These are phyloP conservation scores for Caenorhabditis afra DNA, from an alignment of 2,888 invertebrate genomes.

Conservation along the genomic window DNA sequence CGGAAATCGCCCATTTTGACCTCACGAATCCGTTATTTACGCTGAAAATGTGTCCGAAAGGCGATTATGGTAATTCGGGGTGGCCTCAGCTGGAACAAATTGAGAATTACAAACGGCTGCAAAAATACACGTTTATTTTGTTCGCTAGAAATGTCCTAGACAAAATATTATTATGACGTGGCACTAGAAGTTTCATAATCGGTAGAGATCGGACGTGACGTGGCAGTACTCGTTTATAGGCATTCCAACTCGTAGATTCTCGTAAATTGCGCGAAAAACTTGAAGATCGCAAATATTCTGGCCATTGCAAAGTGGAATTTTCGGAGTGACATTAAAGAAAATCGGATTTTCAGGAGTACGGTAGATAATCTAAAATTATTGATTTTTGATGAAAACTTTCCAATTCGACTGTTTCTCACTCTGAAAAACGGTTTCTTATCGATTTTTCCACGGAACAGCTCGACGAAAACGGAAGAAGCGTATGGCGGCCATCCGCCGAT, in stretches of 20 bases:
- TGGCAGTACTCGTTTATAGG: constrained; percentile 36
- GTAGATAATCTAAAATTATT: constrained; percentile 27
- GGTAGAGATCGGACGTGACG: constrained; percentile 20
- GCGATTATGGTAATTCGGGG: constrained; percentile 19
- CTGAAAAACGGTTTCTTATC: constrained; percentile 22
- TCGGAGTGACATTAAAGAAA: constrained; percentile 33
- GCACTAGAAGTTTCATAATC: no score
- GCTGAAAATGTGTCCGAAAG: constrained; percentile 1
- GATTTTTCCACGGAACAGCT: constrained; percentile 15
- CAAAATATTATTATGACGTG: constrained; percentile 5
- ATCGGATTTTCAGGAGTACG: constrained; percentile 20
- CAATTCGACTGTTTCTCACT: constrained; percentile 1
- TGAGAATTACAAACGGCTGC: no score
- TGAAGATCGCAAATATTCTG: constrained; percentile 4
- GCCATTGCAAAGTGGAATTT: constrained; percentile 26
- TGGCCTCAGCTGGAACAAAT: background rate
- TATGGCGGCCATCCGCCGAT: constrained; percentile 44
- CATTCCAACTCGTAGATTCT: constrained; percentile 16
- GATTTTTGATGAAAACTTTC: background rate
- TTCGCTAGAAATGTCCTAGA: no score
- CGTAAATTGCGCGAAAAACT: constrained; percentile 15
- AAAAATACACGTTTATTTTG: constrained; percentile 7
- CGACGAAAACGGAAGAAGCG: constrained; percentile 40
- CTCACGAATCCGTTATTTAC: background rate
- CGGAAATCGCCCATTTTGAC: background rate